Percentiles rank a stretch among this genome's conserved stretches.
Evolutionary conservation across 1,140 invertebrate species (phyloP).

Genomic region (Bombus haemorrhoidalis): DNA sequence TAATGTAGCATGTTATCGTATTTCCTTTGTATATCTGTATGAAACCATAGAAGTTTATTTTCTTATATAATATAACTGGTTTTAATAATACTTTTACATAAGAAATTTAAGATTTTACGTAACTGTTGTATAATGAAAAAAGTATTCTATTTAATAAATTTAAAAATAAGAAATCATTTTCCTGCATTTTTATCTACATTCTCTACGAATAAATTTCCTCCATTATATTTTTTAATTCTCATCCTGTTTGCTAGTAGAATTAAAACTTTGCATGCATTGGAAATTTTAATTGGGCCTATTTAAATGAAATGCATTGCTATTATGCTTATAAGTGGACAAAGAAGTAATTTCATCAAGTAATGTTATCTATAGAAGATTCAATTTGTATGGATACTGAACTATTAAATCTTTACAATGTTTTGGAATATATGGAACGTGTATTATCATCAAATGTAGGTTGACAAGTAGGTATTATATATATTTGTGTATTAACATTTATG

Average conservation of each 20-base stretch:
- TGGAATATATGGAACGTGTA: constrained; percentile 37
- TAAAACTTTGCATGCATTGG: constrained; percentile 45
- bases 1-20: constrained; percentile 9
- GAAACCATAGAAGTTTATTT: constrained; percentile 38
- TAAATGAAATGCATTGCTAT: constrained; percentile 39
- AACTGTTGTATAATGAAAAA: constrained; percentile 4
- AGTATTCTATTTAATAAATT: constrained; percentile 14
- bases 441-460: constrained; percentile 56
- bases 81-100: constrained; percentile 20
- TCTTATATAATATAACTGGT: constrained; percentile 13
- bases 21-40: constrained; percentile 13
- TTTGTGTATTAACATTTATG: constrained; percentile 7
- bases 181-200: constrained; percentile 19
- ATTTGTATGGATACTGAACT: constrained; percentile 20
- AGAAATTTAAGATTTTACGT: neutral
- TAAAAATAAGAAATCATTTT: neutral
- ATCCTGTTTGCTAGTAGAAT: constrained; percentile 24
- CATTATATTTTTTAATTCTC: constrained; percentile 43
- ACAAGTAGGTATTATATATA: constrained; percentile 52
- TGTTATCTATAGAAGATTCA: constrained; percentile 21
- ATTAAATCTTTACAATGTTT: constrained; percentile 17
- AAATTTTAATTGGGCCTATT: constrained; percentile 36
- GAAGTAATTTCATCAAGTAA: constrained; percentile 20
- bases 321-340: constrained; percentile 47
- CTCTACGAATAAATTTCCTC: constrained; percentile 44